A percentile compares a stretch with the other conserved stretches of the same genome.
Conservation (phyloP, 2,888 invertebrate genomes). For the Drosophila recens region DNA sequence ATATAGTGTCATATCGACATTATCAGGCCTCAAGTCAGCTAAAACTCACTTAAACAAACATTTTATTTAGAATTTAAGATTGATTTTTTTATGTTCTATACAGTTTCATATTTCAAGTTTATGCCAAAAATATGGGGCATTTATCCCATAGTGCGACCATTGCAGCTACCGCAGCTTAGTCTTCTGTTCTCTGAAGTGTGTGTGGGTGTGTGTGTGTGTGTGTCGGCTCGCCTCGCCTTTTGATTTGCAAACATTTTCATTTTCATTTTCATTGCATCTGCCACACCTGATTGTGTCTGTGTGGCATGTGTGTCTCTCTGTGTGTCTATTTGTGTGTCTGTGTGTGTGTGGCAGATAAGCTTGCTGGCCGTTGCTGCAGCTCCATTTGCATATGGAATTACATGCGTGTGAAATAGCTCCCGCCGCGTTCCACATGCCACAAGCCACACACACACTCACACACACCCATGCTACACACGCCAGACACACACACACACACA, state of each 20-base stretch:
- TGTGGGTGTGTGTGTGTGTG: slow-evolving; percentile 2
- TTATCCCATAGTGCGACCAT: too few species aligned
- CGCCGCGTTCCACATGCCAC: slow-evolving; percentile 13
- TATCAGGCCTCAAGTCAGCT: too few species aligned
- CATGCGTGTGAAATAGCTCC: slow-evolving; percentile 49
- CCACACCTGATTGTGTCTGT: slow-evolving; percentile 30
- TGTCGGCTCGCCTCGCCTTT: slow-evolving; percentile 48
- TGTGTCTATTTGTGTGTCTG: slow-evolving; percentile 12
- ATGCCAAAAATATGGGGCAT: too few species aligned
- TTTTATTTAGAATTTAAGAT: too few species aligned
- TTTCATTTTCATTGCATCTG: slow-evolving; percentile 60
- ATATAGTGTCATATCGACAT: too few species aligned
- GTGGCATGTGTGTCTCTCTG: slow-evolving; percentile 3
- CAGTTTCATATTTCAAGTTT: too few species aligned
- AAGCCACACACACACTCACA: slow-evolving; percentile 10
- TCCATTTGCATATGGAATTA: slow-evolving; percentile 70
- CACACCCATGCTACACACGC: slow-evolving; percentile 3
- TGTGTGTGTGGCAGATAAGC: slow-evolving; percentile 54
- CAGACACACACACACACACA: slow-evolving; percentile 8
- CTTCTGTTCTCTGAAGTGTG: neutral
- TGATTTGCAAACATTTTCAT: slow-evolving; percentile 71
- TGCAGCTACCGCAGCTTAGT: slow-evolving; percentile 18
- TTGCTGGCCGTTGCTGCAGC: slow-evolving; percentile 19
- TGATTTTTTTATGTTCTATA: too few species aligned
- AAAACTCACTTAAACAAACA: too few species aligned